Percentiles rank a stretch among this genome's conserved stretches.
Conservation (phyloP, 2,113 vertebrate species). For the Tor tambroides region DNA sequence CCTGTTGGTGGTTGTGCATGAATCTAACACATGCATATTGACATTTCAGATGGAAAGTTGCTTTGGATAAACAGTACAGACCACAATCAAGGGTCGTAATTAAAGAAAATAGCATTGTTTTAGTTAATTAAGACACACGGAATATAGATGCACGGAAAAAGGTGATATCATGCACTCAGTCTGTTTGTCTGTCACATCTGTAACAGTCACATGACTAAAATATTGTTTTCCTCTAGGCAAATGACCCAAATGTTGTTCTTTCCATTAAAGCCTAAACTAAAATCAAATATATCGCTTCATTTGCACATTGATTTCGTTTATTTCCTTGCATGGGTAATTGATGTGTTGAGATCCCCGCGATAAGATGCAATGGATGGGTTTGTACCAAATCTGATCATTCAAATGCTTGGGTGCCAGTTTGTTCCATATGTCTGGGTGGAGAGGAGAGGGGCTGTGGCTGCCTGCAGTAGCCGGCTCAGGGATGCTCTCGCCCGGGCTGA, state of each 20-base stretch:
- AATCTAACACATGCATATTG: slow-evolving; percentile 20
- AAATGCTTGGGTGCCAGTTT: slow-evolving; percentile 7
- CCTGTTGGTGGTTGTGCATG: slow-evolving; percentile 41
- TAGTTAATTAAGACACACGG: not conserved
- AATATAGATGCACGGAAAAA: not conserved
- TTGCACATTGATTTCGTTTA: not conserved
- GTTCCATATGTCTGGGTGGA: not conserved
- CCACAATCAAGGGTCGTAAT: not conserved
- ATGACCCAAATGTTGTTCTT: slow-evolving; percentile 30
- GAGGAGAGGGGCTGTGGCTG: slow-evolving; percentile 41
- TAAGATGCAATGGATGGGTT: not conserved
- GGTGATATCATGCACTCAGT: not conserved
- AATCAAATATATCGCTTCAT: not conserved
- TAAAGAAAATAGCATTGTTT: not conserved
- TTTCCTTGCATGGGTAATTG: not conserved
- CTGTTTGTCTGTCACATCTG: slow-evolving; percentile 50
- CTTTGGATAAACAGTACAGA: not conserved
- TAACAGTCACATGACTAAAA: slow-evolving; percentile 49
- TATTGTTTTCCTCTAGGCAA: slow-evolving; percentile 36
- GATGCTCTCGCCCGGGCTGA: slow-evolving; percentile 11
- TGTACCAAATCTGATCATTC: not conserved
- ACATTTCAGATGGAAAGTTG: slow-evolving; percentile 29
- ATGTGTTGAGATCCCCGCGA: not conserved
- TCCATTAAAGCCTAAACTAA: not conserved
- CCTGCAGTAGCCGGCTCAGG: slow-evolving; percentile 10